These are phyloP conservation scores for Petrocephalus sullivani DNA, from an alignment of 2,797 vertebrate species.

Conservation along the genomic window DNA sequence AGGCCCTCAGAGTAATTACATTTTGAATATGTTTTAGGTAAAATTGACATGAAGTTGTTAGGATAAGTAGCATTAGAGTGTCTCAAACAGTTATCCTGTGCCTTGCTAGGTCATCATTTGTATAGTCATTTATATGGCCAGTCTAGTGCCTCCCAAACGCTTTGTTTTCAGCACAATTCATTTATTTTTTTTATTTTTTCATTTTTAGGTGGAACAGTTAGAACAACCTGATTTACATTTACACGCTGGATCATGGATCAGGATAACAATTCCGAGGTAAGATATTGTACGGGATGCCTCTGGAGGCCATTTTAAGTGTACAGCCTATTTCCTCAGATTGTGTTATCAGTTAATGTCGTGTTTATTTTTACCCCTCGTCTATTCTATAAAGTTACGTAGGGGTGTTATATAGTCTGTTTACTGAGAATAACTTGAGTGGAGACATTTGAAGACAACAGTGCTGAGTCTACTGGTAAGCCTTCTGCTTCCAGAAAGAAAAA, in stretches of 20 bases:
- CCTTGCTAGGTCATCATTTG: neutral
- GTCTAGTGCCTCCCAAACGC: neutral
- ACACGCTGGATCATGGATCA: slow-evolving; percentile 58
- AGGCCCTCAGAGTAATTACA: neutral
- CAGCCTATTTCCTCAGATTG: neutral
- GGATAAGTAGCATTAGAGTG: neutral
- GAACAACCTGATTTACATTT: neutral
- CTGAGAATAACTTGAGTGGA: neutral
- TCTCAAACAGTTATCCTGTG: neutral
- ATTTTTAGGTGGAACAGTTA: slow-evolving; percentile 14
- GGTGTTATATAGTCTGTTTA: neutral
- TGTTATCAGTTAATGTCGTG: neutral
- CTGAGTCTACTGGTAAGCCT: neutral
- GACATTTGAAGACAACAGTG: neutral
- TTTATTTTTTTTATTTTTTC: neutral
- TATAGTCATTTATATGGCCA: neutral
- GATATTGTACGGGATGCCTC: slow-evolving; percentile 12
- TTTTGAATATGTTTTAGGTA: neutral
- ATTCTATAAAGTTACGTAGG: too few species aligned
- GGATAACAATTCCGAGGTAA: slow-evolving; percentile 64
- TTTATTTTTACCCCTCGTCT: too few species aligned
- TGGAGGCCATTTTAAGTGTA: neutral
- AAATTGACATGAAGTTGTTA: neutral
- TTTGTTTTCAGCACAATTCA: neutral
- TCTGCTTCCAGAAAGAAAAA: neutral